Percentiles rank a stretch among this genome's conserved stretches.
Evolutionary conservation across 2,797 vertebrate species (phyloP).

Genomic region (Hafferia zeledoni): DNA sequence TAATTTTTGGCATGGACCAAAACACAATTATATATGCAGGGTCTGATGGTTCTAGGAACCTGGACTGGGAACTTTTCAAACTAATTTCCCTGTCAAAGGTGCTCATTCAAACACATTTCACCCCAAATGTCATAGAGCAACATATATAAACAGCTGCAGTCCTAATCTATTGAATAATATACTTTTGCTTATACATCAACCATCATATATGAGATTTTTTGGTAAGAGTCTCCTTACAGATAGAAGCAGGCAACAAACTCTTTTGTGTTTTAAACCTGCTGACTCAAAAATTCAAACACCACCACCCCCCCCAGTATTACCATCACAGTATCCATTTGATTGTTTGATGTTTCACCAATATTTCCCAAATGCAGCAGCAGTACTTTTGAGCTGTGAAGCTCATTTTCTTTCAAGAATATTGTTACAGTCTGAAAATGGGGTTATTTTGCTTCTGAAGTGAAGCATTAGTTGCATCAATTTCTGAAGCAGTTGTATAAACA

Average conservation of each 20-base stretch:
- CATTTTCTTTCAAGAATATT: background rate
- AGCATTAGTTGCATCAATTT: background rate
- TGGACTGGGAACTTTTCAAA: background rate
- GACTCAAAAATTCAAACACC: background rate
- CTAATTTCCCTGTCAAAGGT: background rate
- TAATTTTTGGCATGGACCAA: background rate
- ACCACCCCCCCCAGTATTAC: background rate
- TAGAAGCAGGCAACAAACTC: background rate
- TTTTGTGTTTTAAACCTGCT: background rate
- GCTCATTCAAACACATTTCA: background rate
- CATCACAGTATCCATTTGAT: background rate
- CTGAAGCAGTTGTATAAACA: background rate
- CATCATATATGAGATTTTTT: background rate
- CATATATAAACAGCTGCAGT: background rate
- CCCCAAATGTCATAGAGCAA: background rate
- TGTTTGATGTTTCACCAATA: background rate
- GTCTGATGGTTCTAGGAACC: background rate
- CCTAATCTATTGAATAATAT: background rate
- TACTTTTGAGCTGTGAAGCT: background rate
- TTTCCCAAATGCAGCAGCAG: background rate
- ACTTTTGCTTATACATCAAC: background rate
- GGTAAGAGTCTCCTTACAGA: background rate
- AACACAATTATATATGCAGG: background rate
- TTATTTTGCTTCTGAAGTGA: background rate
- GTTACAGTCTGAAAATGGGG: background rate